Conservation (phyloP, 2,797 vertebrate species). For the Thamnophis elegans region DNA sequence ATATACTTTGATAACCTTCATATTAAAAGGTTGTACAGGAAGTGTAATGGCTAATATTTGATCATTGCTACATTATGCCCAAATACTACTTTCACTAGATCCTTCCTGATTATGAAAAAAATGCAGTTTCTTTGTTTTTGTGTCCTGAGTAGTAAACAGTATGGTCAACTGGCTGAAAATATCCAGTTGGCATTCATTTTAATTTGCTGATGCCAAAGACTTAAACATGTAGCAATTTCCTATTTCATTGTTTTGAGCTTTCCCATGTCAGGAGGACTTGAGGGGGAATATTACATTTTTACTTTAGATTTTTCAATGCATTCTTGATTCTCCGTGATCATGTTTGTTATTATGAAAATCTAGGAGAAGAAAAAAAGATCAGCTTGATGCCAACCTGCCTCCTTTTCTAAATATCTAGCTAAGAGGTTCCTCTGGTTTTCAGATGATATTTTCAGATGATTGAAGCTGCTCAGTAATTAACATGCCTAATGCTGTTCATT, state of each 20-base stretch:
- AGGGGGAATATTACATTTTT: background rate
- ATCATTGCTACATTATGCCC: no score
- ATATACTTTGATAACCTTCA: background rate
- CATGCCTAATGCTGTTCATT: background rate
- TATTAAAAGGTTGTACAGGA: no score
- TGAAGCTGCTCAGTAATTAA: background rate
- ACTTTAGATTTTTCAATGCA: background rate
- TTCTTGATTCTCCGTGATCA: fast-evolving
- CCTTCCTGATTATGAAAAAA: background rate
- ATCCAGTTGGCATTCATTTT: background rate
- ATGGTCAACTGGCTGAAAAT: background rate
- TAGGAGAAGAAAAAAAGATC: background rate
- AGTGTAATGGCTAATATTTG: no score
- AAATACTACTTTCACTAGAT: background rate
- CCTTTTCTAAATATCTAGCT: background rate
- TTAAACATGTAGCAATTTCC: background rate
- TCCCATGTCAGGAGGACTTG: background rate
- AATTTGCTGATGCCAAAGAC: background rate
- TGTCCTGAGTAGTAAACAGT: background rate
- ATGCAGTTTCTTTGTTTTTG: background rate
- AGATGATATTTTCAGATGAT: background rate
- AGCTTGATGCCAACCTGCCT: background rate
- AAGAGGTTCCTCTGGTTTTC: background rate
- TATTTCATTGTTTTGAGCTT: background rate
- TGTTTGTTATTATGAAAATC: background rate